phyloP scores from a whole-genome alignment of 2,113 vertebrate genomes.

The Riparia riparia region DNA sequence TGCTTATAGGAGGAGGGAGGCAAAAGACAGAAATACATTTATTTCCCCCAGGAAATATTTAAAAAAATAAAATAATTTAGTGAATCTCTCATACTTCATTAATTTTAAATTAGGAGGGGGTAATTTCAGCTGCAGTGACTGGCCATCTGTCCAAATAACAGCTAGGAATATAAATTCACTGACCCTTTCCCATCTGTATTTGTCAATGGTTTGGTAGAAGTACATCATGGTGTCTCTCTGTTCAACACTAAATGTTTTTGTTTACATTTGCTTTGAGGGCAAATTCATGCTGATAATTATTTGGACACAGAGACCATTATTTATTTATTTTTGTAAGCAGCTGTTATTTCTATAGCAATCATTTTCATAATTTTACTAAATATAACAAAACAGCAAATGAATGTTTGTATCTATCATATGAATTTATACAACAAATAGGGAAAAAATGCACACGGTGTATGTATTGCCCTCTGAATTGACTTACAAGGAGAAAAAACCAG shows the following conservation, averaged over 20 bases:
- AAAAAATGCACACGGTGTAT: background rate
- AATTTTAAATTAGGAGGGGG: constrained; percentile 27
- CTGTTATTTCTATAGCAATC: background rate
- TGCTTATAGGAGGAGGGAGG: background rate
- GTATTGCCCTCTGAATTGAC: background rate
- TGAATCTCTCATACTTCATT: constrained; percentile 42
- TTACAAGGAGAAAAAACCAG: background rate
- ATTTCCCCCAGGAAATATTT: constrained; percentile 5
- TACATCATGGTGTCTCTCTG: background rate
- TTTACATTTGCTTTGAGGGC: background rate
- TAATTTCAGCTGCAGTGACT: background rate
- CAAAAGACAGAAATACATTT: background rate
- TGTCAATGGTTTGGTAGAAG: constrained; percentile 4
- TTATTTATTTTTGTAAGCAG: background rate
- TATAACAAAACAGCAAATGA: background rate
- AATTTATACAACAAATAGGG: background rate
- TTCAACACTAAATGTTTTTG: background rate
- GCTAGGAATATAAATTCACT: constrained; percentile 18
- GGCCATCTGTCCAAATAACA: constrained; percentile 58
- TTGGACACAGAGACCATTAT: background rate
- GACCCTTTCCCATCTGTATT: constrained; percentile 43
- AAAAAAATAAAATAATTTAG: background rate
- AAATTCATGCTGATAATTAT: background rate
- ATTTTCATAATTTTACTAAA: background rate
- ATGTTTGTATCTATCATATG: background rate